These are phyloP conservation scores for Eulemur mongoz DNA, from an alignment of 2,797 vertebrate genomes.

Conservation along the genomic window DNA sequence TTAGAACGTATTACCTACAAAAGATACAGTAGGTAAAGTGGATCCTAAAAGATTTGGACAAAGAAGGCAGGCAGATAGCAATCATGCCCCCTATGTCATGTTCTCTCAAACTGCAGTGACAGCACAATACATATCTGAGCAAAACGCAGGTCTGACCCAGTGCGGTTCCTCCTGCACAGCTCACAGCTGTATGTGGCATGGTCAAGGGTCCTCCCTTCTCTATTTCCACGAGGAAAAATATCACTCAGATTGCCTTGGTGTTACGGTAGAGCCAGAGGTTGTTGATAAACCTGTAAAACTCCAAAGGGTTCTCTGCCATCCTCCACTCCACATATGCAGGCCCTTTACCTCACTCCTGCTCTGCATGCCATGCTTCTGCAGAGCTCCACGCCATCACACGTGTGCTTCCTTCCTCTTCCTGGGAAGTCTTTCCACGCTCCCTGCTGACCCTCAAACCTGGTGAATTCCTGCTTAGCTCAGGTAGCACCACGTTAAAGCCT, in stretches of 20 bases:
- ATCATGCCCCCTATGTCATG: neutral
- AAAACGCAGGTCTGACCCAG: neutral
- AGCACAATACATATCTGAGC: neutral
- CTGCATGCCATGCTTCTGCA: rapidly evolving
- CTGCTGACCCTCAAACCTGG: neutral
- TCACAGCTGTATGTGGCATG: neutral
- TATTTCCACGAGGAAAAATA: neutral
- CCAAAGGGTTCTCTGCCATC: neutral
- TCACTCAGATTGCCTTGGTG: neutral
- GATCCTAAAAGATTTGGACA: neutral
- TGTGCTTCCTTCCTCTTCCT: neutral
- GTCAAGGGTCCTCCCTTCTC: neutral
- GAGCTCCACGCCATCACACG: neutral
- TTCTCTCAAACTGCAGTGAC: neutral
- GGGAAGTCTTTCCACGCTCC: neutral
- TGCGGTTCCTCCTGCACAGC: neutral
- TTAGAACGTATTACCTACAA: neutral
- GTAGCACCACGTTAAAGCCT: neutral
- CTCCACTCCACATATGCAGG: neutral
- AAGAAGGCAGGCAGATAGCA: neutral
- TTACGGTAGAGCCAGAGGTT: neutral
- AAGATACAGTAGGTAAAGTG: neutral
- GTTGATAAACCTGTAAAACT: neutral
- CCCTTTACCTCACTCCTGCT: neutral
- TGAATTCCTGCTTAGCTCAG: neutral